Evolutionary conservation across 2,888 invertebrate species (phyloP), one percentile per base, ranked within the genome.

Genomic region (Phasia obesa): DNA sequence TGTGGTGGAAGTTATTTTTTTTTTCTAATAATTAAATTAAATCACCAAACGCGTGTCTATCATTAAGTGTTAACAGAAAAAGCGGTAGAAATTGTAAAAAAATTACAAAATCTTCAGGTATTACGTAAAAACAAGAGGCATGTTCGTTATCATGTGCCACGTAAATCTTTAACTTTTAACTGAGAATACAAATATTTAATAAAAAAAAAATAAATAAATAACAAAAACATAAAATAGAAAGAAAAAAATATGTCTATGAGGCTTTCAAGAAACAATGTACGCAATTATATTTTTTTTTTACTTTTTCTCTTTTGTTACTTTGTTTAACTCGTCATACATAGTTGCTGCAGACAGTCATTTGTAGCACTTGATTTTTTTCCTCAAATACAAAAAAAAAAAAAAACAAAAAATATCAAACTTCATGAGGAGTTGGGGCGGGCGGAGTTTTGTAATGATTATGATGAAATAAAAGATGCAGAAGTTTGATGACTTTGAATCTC

Each of bases 401-500:
- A 27, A n/a, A n/a, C n/a, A n/a, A n/a, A n/a, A n/a, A n/a, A n/a
- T n/a, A n/a, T n/a, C n/a, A n/a, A n/a, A 2, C 0, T 31, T 23
- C 6, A 11, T 42, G 31, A 35, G 21, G 17, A 55, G 65, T 23
- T 35, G 25, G 9, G 27, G 17, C 35, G 49, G 59, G n/a, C 4
- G 25, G 27, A 44, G 21, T 17, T 19, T 62, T 76, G 23, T 57
- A 62, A 64, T 47, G 55, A 60, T 67, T 38, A 44, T 75, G 64
- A 67, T 69, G 60, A 73, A 38, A 77, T 55, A 38, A 59, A 70
- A 75, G 42, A 60, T 71, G 65, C 75, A 79, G 70, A 76, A 57
- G 51, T 71, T 60, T 83, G 79, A 83, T 83, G 83, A 83, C 75
- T 83, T 79, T 79, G 79, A 67, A 62, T 71, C 42, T 67, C 55